Evolutionary conservation across 2,113 vertebrate genomes (phyloP).

Genomic region (Zosterops japonicus): DNA sequence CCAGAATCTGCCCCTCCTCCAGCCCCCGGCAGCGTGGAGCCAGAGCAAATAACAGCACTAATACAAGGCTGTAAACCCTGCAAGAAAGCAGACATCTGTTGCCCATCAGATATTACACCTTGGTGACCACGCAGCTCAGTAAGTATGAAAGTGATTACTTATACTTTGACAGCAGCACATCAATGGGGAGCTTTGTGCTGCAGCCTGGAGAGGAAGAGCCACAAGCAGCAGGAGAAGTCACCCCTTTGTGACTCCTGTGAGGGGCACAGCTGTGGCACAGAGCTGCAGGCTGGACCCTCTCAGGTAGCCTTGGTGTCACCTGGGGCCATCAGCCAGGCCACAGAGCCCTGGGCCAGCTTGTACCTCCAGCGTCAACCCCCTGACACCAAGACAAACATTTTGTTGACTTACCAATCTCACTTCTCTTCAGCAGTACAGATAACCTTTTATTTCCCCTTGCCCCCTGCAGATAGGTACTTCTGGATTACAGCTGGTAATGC

Average conservation of each 20-base stretch:
- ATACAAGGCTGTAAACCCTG: not conserved
- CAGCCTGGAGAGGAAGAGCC: not conserved
- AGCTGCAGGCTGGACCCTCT: conserved; percentile 43
- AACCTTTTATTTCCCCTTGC: not conserved
- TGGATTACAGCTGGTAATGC: not conserved
- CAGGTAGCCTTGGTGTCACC: conserved; percentile 28
- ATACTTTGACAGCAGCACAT: conserved; percentile 28
- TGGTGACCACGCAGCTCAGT: conserved; percentile 46
- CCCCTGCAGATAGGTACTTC: not conserved
- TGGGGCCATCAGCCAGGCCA: not conserved
- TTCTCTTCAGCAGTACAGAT: not conserved
- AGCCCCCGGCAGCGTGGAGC: not conserved
- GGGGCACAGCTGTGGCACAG: not conserved
- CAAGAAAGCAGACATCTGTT: conserved; percentile 44
- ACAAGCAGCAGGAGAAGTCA: not conserved
- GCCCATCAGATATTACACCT: conserved; percentile 62
- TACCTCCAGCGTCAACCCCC: not conserved
- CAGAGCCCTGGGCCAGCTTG: not conserved
- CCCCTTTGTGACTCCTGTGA: not conserved
- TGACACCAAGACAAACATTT: not conserved
- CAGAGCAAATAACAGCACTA: conserved; percentile 48
- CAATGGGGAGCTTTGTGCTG: not conserved
- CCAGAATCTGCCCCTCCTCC: not conserved
- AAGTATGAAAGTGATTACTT: conserved; percentile 61
- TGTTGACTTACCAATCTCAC: not conserved